Evolutionary conservation across 2,888 invertebrate species (phyloP).

Genomic region (Zaprionus lineosus): DNA sequence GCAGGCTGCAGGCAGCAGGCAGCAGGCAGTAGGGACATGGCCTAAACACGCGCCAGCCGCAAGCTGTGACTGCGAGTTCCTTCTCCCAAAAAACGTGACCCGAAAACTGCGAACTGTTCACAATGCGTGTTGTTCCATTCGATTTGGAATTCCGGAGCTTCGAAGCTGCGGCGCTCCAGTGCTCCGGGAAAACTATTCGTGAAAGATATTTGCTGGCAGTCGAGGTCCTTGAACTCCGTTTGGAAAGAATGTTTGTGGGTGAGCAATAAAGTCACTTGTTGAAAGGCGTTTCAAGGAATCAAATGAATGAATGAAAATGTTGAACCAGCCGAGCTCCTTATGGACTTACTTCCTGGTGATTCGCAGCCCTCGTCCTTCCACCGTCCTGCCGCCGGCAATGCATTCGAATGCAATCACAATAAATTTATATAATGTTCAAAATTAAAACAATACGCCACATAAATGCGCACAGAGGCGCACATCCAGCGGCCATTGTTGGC

Average conservation of each 20-base stretch:
- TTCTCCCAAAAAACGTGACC: slow-evolving; percentile 61
- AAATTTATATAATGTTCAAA: slow-evolving; percentile 43
- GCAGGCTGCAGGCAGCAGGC: background rate
- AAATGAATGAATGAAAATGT: no score
- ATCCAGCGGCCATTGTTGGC: slow-evolving; percentile 70
- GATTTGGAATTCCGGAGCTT: slow-evolving; percentile 15
- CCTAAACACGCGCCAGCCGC: slow-evolving; percentile 70
- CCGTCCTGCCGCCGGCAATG: no score
- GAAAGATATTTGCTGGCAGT: no score
- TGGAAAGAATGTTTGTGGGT: no score
- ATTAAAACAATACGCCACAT: slow-evolving; percentile 77
- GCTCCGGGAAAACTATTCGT: no score
- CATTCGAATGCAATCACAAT: slow-evolving; percentile 29
- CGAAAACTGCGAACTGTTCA: slow-evolving; percentile 47
- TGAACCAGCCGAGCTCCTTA: no score
- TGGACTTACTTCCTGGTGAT: no score
- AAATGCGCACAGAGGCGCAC: slow-evolving; percentile 74
- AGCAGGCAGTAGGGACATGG: slow-evolving; percentile 25
- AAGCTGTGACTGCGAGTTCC: slow-evolving; percentile 63
- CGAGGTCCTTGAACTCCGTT: no score
- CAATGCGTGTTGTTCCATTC: slow-evolving; percentile 37
- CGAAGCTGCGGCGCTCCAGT: no score
- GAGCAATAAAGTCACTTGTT: no score
- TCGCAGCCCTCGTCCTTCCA: no score
- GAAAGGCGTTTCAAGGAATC: no score